These are phyloP conservation scores for Mesorhabditis spiculigera DNA, from an alignment of 2,888 invertebrate genomes.

Conservation along the genomic window DNA sequence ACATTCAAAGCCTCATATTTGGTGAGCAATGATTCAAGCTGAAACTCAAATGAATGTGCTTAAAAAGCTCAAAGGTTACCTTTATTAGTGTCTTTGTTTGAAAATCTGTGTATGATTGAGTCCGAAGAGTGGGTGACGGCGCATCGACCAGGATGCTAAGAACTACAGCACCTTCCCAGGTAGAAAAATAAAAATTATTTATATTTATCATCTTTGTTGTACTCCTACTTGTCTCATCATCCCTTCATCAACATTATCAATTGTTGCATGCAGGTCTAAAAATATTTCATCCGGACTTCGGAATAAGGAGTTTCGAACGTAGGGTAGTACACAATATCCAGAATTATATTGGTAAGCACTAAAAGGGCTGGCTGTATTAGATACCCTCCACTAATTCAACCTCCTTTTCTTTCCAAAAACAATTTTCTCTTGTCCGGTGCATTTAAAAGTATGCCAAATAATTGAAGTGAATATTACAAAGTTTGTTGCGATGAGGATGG, in stretches of 20 bases:
- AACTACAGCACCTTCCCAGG: neutral
- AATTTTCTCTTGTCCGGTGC: no score
- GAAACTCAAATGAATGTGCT: neutral
- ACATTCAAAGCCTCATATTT: neutral
- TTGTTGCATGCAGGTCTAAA: neutral
- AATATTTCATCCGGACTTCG: neutral
- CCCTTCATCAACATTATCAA: slow-evolving; percentile 1
- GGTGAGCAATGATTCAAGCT: neutral
- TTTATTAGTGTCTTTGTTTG: neutral
- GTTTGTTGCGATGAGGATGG: no score
- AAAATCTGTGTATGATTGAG: neutral
- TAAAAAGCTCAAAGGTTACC: neutral
- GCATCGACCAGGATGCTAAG: neutral
- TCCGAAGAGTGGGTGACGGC: neutral
- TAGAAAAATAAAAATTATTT: neutral
- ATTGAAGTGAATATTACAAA: no score
- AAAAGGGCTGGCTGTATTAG: no score
- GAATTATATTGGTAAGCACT: neutral
- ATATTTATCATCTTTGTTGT: neutral
- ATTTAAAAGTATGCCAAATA: no score
- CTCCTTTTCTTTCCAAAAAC: no score
- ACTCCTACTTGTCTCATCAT: slow-evolving; percentile 4
- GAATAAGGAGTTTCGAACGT: neutral
- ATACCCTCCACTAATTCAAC: no score
- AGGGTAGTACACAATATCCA: slow-evolving; percentile 2